phyloP scores from a whole-genome alignment of 2,797 vertebrate genomes.

The Gymnopithys bicolor region DNA sequence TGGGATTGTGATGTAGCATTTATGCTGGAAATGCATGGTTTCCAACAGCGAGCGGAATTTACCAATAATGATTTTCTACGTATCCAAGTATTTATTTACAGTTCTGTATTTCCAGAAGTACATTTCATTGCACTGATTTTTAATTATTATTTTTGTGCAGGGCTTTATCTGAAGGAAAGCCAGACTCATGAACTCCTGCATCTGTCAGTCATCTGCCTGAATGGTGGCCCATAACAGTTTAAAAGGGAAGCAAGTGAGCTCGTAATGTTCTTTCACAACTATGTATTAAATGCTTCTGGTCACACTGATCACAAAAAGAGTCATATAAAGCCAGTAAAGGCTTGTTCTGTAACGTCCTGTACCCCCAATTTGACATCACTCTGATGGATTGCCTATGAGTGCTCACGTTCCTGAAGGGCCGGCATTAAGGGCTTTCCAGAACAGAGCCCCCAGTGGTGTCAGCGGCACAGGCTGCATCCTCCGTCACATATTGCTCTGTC shows the following conservation, averaged over 20 bases:
- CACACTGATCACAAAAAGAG: accelerated
- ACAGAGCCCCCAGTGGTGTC: accelerated
- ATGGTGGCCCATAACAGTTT: not conserved
- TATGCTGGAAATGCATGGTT: not conserved
- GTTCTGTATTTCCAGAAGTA: not conserved
- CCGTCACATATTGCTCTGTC: accelerated
- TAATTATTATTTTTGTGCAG: not conserved
- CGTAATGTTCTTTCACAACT: not conserved
- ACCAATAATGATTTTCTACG: not conserved
- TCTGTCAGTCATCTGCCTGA: not conserved
- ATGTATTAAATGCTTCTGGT: accelerated
- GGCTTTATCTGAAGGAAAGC: not conserved
- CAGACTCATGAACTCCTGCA: not conserved
- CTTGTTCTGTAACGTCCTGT: not conserved
- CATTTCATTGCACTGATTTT: accelerated
- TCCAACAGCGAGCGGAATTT: not conserved
- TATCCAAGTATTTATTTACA: not conserved
- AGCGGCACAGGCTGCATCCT: not conserved
- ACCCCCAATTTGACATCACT: not conserved
- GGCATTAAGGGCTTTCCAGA: not conserved
- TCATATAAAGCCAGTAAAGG: not conserved
- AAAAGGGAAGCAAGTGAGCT: not conserved
- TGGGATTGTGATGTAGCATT: not conserved
- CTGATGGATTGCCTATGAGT: not conserved
- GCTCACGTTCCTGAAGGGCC: not conserved